Base-by-base conservation (phyloP, 2,113 vertebrate species). In the Henicopernis longicauda region DNA sequence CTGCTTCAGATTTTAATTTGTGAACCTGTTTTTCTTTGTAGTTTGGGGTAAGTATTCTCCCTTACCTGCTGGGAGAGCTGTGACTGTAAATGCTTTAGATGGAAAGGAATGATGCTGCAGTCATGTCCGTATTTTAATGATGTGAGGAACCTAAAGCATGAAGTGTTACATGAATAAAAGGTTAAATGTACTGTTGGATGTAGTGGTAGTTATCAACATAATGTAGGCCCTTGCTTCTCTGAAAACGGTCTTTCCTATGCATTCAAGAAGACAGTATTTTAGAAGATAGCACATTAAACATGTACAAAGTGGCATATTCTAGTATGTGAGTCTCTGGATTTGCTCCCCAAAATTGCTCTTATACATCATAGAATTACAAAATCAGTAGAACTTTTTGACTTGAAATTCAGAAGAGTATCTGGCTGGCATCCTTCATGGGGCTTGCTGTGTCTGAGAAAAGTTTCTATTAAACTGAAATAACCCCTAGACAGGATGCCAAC, bases 121-220 rank as follows among this genome's bases (percentile, higher is more conserved):
- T 40, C 11, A 0, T 1, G 0, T 29, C 79, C 1, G 0, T 79
- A 6, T 57, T 82, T 70, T 36, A 49, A 17, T 5, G 32, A 17
- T 18, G 19, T 63, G 32, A 70, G 44, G 49, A 87, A 62, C 47
- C 55, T 42, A 25, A 74, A 57, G 21, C 36, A 7, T 13, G 2
- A 78, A 54, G 40, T 42, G 45, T 67, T n/a, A 16, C 6, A 1
- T 13, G 44, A 57, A 18, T 38, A 16, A 38, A 62, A 62, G 31
- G 16, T 58, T 22, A 19, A 26, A 9, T 20, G 36, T 63, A 5
- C n/a, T 79, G 0, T 13, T 42, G 54, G 66, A 8, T 17, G 11
- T 29, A 54, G 72, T 27, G 52, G 40, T 23, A 66, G 40, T n/a
- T 47, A 31, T n/a, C 44, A 27, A 3, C 5, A 4, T 40, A 31